These are phyloP conservation scores for Andrena camellia DNA, from an alignment of 2,888 invertebrate species.

Conservation along the genomic window DNA sequence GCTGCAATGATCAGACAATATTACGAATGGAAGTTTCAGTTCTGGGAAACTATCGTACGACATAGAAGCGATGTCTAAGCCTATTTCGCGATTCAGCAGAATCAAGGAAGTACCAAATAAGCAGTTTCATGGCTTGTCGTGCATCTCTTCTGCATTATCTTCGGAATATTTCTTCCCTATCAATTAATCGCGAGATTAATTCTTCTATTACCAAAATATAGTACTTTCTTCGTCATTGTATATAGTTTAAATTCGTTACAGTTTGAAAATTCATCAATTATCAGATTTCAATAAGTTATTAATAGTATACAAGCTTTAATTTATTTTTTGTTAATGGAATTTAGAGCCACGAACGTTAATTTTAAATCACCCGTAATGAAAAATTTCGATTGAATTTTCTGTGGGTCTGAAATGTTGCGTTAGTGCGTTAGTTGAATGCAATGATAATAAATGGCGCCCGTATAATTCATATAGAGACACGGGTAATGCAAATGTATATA, in stretches of 20 bases:
- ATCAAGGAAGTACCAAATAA: slow-evolving; percentile 7
- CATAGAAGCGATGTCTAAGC: neutral
- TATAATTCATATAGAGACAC: slow-evolving; percentile 11
- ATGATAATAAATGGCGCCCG: slow-evolving; percentile 32
- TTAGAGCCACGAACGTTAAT: neutral
- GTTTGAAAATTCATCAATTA: too few relatives aligned
- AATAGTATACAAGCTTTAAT: neutral
- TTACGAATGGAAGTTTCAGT: slow-evolving; percentile 10
- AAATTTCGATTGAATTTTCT: neutral
- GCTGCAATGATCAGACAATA: too few relatives aligned
- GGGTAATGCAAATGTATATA: slow-evolving; percentile 15
- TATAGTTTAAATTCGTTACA: too few relatives aligned
- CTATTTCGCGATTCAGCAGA: neutral
- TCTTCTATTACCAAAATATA: neutral
- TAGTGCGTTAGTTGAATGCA: neutral
- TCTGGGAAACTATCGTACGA: slow-evolving; percentile 17
- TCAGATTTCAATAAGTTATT: too few relatives aligned
- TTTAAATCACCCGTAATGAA: neutral
- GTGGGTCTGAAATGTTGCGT: neutral
- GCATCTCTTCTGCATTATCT: neutral
- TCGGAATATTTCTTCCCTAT: neutral
- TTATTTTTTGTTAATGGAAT: neutral
- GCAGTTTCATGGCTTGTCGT: neutral
- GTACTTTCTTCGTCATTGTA: neutral
- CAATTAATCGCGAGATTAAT: neutral